Percentiles rank a stretch among this genome's conserved stretches.
Conservation (phyloP, 1,140 invertebrate species). For the Hypothenemus hampei region DNA sequence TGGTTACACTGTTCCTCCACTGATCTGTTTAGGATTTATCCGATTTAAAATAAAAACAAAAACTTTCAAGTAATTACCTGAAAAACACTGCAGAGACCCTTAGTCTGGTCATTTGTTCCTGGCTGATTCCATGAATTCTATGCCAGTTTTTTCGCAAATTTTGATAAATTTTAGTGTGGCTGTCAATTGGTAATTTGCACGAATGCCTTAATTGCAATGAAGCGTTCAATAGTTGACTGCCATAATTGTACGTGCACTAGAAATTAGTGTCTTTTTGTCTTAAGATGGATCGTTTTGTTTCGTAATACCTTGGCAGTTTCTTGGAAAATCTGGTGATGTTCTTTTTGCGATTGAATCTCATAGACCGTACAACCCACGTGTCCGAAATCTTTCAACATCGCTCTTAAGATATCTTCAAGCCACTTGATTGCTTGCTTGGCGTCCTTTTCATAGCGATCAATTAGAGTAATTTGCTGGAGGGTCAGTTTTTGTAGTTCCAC, state of each 20-base stretch:
- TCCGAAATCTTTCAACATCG: constrained; percentile 62
- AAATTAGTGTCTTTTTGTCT: constrained; percentile 11
- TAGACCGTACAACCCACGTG: constrained; percentile 66
- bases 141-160: constrained; percentile 65
- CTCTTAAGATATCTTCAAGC: constrained; percentile 67
- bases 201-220: constrained; percentile 68
- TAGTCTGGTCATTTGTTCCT: constrained; percentile 72
- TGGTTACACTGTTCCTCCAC: constrained; percentile 64
- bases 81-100: constrained; percentile 73
- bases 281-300: not conserved
- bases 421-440: constrained; percentile 68
- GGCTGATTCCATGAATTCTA: constrained; percentile 61
- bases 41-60: not conserved
- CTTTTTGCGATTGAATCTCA: constrained; percentile 71
- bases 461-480: constrained; percentile 69
- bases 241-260: constrained; percentile 75
- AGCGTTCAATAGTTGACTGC: constrained; percentile 68
- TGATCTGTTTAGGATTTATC: constrained; percentile 52
- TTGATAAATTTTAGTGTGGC: constrained; percentile 52
- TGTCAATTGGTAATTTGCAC: constrained; percentile 59
- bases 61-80: constrained; percentile 18
- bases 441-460: constrained; percentile 71
- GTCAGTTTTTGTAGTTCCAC: constrained; percentile 68
- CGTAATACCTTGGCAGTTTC: constrained; percentile 64
- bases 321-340: constrained; percentile 71